phyloP scores from a whole-genome alignment of 2,888 invertebrate genomes.

The Drosophila paramelanica region DNA sequence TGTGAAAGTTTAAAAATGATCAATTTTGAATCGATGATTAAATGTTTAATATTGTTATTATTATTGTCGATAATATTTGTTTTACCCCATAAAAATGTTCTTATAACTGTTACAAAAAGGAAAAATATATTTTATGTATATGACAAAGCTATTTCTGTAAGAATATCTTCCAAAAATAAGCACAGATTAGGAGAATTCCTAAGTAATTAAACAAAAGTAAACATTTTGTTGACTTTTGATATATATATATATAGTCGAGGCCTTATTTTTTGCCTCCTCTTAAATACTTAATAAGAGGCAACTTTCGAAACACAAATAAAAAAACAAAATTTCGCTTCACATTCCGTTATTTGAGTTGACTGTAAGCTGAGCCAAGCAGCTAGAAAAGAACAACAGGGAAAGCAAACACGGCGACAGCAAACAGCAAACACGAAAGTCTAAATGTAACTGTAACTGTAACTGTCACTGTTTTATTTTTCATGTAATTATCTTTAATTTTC shows the following conservation, averaged over 20 bases:
- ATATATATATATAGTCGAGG: neutral
- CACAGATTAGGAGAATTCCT: neutral
- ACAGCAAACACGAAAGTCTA: constrained; percentile 11
- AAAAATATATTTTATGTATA: too few relatives aligned
- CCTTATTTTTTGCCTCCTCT: neutral
- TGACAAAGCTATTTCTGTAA: neutral
- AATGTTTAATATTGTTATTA: too few relatives aligned
- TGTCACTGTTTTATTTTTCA: constrained; percentile 34
- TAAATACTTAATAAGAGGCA: constrained; percentile 8
- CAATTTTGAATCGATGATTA: too few relatives aligned
- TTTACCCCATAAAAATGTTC: too few relatives aligned
- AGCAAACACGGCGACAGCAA: constrained; percentile 17
- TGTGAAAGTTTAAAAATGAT: too few relatives aligned
- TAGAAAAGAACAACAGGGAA: constrained; percentile 8
- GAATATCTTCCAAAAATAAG: neutral
- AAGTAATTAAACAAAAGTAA: neutral
- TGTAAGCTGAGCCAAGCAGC: neutral
- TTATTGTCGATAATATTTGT: too few relatives aligned
- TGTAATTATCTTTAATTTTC: constrained; percentile 72
- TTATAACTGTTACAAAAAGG: too few relatives aligned
- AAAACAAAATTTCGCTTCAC: constrained; percentile 1
- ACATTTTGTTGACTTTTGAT: neutral
- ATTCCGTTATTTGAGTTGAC: constrained; percentile 18
- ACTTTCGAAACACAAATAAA: constrained; percentile 4
- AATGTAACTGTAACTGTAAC: constrained; percentile 40